Evolutionary conservation across 1,140 invertebrate genomes (phyloP).

Genomic region (Drosophila kanapiae): DNA sequence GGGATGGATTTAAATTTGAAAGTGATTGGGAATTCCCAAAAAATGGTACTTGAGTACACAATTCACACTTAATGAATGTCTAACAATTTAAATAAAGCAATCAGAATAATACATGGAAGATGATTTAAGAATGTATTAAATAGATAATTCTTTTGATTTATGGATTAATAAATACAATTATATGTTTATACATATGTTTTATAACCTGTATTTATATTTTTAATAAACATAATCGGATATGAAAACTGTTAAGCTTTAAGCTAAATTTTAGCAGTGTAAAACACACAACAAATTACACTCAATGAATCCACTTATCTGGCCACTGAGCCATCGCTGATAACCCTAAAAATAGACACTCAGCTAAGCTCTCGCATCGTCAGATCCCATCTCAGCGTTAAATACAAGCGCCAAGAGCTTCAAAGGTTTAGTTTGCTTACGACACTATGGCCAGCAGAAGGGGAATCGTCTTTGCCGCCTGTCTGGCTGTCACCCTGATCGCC

Average conservation of each 20-base stretch:
- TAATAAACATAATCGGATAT: no score
- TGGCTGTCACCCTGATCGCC: constrained; percentile 32
- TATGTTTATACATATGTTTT: no score
- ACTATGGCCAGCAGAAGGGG: constrained; percentile 39
- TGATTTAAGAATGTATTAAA: not conserved
- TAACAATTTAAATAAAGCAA: not conserved
- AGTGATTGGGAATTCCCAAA: constrained; percentile 10
- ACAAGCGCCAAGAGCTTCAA: constrained; percentile 9
- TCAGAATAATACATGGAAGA: not conserved
- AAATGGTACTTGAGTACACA: not conserved
- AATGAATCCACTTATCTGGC: constrained; percentile 34
- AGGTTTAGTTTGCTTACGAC: constrained; percentile 43
- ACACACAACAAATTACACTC: constrained; percentile 24
- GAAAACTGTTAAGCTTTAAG: not conserved
- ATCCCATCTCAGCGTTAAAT: constrained; percentile 28
- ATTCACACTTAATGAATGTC: not conserved
- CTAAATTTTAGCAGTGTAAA: not conserved
- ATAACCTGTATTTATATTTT: no score
- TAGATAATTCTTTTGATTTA: not conserved
- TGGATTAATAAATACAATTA: not conserved
- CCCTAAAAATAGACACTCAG: constrained; percentile 23
- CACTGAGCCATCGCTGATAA: constrained; percentile 51
- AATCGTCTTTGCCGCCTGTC: not conserved
- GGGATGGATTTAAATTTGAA: no score
- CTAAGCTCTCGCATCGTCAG: not conserved